Base-by-base conservation (phyloP, 2,888 invertebrate species). In the Ommatoiulus sabulosus region DNA sequence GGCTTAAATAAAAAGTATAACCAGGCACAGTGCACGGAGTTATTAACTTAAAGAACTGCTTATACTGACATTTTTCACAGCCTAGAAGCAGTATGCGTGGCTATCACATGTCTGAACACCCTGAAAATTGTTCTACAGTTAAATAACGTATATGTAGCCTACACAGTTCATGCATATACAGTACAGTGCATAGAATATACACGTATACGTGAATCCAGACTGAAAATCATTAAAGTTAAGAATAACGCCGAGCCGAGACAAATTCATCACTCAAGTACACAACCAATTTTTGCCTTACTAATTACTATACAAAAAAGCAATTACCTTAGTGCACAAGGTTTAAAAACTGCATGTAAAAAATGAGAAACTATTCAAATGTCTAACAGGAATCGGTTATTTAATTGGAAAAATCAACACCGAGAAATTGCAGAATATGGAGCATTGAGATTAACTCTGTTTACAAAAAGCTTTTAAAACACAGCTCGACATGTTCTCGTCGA, bases 201-300 rank as follows among this genome's bases (percentile, higher is more conserved):
- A 57, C 57, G n/a, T 57, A 3, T 57, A 57, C 46, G 8, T 57
- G 52, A 12, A 57, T 17, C 17, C 2, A 57, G 15, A 15, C 17
- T 17, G 57, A 57, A n/a, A n/a, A 57, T 72, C 72, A 72, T 72
- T 72, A 72, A 72, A 72, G 10, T 24, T n/a, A 72, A 72, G 72
- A 72, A 72, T 72, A 72, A 72, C 24, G 72, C n/a, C n/a, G n/a
- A 72, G 72, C 72, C 24, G 10, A 72, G 24, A 72, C n/a, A 63
- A 63, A 63, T 63, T 63, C 63, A 72, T 72, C n/a, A 72, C 4
- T 24, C 20, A 72, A 24, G 20, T 72, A 10, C 24, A 72, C 20
- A 6, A 72, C n/a, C n/a, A n/a, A 63, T 63, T n/a, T 17, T 63
- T n/a, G 72, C 24, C n/a, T 72, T n/a, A 72, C 20, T 24, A 24